Conservation (phyloP, 2,113 vertebrate species). For the Charadrius vociferus region DNA sequence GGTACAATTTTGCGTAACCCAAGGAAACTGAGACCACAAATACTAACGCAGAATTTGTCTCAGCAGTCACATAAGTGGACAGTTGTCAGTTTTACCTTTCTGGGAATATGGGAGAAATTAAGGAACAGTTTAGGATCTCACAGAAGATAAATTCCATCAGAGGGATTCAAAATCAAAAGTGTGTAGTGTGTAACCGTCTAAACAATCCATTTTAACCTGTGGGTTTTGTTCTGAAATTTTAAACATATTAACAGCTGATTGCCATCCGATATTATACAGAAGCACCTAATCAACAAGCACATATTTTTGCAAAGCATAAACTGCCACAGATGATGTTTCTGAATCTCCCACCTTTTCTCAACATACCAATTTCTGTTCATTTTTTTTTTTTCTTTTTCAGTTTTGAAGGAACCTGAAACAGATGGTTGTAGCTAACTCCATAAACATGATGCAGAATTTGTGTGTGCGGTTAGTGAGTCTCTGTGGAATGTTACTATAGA, state of each 20-base stretch:
- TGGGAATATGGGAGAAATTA: not conserved
- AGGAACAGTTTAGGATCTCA: not conserved
- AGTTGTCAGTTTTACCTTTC: not conserved
- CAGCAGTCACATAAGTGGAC: not conserved
- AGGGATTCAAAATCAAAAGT: not conserved
- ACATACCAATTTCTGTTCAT: not conserved
- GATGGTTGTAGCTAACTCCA: not conserved
- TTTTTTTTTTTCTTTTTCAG: not conserved
- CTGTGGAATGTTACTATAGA: not conserved
- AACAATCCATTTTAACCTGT: not conserved
- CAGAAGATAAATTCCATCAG: not conserved
- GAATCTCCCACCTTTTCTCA: not conserved
- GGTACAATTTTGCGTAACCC: not conserved
- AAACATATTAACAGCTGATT: not conserved
- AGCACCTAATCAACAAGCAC: not conserved
- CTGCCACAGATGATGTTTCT: not conserved
- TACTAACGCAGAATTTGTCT: not conserved
- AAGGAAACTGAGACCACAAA: not conserved
- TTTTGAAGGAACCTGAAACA: not conserved
- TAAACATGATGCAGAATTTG: not conserved
- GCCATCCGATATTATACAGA: not conserved
- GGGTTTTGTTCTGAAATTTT: not conserved
- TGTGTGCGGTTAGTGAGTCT: not conserved
- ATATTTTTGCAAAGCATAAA: not conserved
- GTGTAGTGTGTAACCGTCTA: not conserved